Evolutionary conservation across 2,113 vertebrate genomes (phyloP), one percentile per base, ranked within the genome.

Genomic region (Percopsis transmontana): DNA sequence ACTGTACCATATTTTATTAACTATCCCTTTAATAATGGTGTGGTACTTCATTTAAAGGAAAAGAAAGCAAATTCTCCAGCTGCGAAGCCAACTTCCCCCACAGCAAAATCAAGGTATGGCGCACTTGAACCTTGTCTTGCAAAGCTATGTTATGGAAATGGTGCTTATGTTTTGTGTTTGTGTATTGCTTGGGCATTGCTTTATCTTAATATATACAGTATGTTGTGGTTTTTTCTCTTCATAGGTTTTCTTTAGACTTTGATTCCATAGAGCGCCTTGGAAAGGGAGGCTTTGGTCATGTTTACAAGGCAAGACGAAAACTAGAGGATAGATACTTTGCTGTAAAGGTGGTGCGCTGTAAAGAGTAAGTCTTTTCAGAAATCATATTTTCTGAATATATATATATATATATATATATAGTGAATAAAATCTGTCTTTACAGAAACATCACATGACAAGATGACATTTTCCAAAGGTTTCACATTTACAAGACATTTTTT

Each of bases 261-360:
- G 84, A 90, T 20, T 62, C 21, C 1, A 85, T 92, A 12, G 5
- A 38, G 51, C 0, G 0, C 0, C 70, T 93, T 2, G 90, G 81
- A 11, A 81, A 70, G 47, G 92, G 92, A 69, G 63, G 77, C 0
- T 92, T 90, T 78, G 91, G 92, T 9, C 1, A 0, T 14, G 92
- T 93, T 72, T 92, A 56, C 41, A 90, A 84, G 55, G 92, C 90
- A n/a, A 82, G 44, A 63, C 14, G 64, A 8, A 88, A 60, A 62
- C 65, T 89, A 1, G 42, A 85, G 20, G 3, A 40, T 0, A 80
- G 2, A 5, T n/a, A 21, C 55, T 91, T 39, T 62, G 92, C 92
- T 18, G 65, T 93, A 54, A 93, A 93, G 77, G 76, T 90, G 5
- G 88, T 92, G 7, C 62, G 38, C 47, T 70, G 15, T 4, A 86